These are phyloP conservation scores for Brachionichthys hirsutus DNA, from an alignment of 2,113 vertebrate genomes.

Conservation along the genomic window DNA sequence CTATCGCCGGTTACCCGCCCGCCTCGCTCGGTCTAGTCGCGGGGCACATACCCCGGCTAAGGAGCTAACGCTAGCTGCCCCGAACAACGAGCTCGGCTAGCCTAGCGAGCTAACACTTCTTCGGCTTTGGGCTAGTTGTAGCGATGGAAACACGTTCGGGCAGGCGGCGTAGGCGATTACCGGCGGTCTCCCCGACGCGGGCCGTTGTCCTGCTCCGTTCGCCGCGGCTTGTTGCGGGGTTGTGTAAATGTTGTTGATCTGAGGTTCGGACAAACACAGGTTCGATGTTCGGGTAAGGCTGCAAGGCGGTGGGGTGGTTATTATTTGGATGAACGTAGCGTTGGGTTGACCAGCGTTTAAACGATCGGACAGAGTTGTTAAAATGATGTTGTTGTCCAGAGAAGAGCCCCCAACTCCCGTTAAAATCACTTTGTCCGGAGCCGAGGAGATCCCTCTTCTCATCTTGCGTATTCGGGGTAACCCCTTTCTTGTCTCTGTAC, in stretches of 20 bases:
- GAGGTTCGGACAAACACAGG: slow-evolving; percentile 74
- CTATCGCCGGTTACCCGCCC: slow-evolving; percentile 66
- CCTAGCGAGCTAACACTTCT: slow-evolving; percentile 68
- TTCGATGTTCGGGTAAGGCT: slow-evolving; percentile 73
- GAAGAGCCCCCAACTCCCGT: slow-evolving; percentile 68
- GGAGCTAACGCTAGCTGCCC: slow-evolving; percentile 68
- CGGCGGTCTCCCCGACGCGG: slow-evolving; percentile 75
- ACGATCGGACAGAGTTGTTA: slow-evolving; percentile 71
- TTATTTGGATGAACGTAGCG: slow-evolving; percentile 76
- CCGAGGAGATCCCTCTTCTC: slow-evolving; percentile 79
- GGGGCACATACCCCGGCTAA: slow-evolving; percentile 58
- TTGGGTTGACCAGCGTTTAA: slow-evolving; percentile 67
- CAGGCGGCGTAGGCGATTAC: slow-evolving; percentile 58
- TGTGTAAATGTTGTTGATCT: slow-evolving; percentile 75
- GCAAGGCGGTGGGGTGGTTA: slow-evolving; percentile 75
- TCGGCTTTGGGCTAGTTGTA: slow-evolving; percentile 37
- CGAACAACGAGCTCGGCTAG: slow-evolving; percentile 75
- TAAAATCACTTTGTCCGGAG: slow-evolving; percentile 77
- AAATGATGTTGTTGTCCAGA: slow-evolving; percentile 72
- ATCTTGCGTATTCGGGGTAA: slow-evolving; percentile 74
- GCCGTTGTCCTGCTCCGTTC: slow-evolving; percentile 74
- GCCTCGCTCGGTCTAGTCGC: slow-evolving; percentile 56
- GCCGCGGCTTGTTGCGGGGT: slow-evolving; percentile 76
- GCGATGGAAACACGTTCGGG: slow-evolving; percentile 26
- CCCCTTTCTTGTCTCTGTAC: slow-evolving; percentile 70